Conservation (phyloP, 2,888 invertebrate genomes). For the Tachystola acroxantha region DNA sequence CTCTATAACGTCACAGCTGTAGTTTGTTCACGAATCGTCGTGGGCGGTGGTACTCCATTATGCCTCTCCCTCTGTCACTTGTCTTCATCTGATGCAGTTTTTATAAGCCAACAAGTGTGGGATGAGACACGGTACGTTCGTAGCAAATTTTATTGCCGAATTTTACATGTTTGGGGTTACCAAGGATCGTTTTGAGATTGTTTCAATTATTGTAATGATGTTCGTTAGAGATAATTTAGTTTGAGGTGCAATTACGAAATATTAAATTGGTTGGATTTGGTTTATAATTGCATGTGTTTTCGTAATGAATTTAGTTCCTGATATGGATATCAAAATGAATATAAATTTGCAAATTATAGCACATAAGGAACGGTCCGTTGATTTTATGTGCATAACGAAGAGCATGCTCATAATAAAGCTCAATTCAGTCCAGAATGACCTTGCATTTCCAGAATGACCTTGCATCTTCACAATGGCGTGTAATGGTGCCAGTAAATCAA, state of each 20-base stretch:
- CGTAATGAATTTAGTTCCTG: too few species aligned
- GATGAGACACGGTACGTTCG: constrained; percentile 17
- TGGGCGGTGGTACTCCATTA: constrained; percentile 10
- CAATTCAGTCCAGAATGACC: not conserved
- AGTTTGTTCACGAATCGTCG: not conserved
- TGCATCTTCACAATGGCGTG: constrained; percentile 32
- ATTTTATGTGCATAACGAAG: too few species aligned
- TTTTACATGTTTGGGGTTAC: constrained; percentile 19
- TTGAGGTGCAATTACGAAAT: not conserved
- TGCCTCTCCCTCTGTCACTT: constrained; percentile 12
- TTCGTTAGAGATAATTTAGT: not conserved
- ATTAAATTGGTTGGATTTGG: not conserved
- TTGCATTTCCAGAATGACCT: constrained; percentile 18
- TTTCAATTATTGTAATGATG: not conserved
- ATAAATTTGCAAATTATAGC: too few species aligned
- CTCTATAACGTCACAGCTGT: not conserved
- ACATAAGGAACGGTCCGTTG: too few species aligned
- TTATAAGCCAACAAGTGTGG: constrained; percentile 9
- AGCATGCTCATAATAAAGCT: not conserved
- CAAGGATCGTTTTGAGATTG: not conserved
- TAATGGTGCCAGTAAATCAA: constrained; percentile 27
- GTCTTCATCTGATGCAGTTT: constrained; percentile 12
- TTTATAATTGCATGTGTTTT: not conserved
- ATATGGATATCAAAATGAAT: too few species aligned
- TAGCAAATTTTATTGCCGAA: constrained; percentile 24